Evolutionary conservation across 2,888 invertebrate genomes (phyloP), one percentile per base, ranked within the genome.

Genomic region (Drosophila fungiperda): DNA sequence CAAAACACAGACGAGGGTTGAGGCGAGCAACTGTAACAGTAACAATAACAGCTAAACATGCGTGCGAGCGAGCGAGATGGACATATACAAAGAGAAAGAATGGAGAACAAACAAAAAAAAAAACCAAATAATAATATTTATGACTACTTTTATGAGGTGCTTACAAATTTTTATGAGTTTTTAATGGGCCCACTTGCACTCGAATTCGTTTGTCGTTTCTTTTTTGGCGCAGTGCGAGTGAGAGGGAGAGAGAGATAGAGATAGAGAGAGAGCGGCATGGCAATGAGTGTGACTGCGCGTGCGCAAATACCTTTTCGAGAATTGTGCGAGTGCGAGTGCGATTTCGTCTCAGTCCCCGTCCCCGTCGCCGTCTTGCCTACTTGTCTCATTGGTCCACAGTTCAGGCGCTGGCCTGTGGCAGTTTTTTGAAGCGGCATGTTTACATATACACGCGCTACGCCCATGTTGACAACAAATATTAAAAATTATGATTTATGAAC

Each of bases 91-190:
- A 60, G 54, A 62, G 26, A 23, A 15, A 50, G 48, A 58, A 54
- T 49, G 45, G 23, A 45, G 36, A 48, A 36, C 58, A 45, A 55
- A 64, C 29, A 55, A 62, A 32, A 79, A 63, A 76, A 63, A 54
- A 76, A 74, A 74, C 76, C 58, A 76, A 89, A 80, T 82, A 91
- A 91, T 89, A 91, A 90, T 91, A 93, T 92, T 92, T 93, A 92
- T 93, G 93, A 92, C 92, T 91, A 91, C 90, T 92, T 93, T 93
- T 93, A 93, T 93, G 93, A 93, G 92, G 93, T 93, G 93, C 90
- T 92, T 93, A 93, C 93, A 93, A 93, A 92, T 93, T 92, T 93
- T 92, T 93, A 93, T 91, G 93, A 90, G 89, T 91, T 93, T 93
- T 93, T 93, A 93, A 93, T 93, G 92, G 92, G 88, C 86, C 58